These are phyloP conservation scores for Cololabis saira DNA, from an alignment of 2,113 vertebrate genomes.

Conservation along the genomic window DNA sequence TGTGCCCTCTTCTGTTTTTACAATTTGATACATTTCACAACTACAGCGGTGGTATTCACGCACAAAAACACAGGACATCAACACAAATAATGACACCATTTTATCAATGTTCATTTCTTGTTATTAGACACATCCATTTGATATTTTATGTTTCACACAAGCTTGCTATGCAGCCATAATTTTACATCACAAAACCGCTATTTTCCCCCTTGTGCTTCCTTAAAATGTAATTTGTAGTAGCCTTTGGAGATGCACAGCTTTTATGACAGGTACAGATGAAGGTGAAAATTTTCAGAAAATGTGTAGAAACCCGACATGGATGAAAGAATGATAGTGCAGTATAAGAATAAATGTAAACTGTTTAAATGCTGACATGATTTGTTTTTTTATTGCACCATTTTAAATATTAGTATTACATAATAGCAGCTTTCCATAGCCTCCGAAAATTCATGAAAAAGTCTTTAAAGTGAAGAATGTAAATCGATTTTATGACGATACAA, in stretches of 20 bases:
- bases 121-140: slow-evolving; percentile 38
- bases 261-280: not conserved
- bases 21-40: slow-evolving; percentile 6
- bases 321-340: slow-evolving; percentile 6
- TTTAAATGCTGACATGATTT: not conserved
- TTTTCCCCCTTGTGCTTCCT: not conserved
- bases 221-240: not conserved
- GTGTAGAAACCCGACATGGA: slow-evolving; percentile 26
- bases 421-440: not conserved
- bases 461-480: too few relatives aligned
- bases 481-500: too few relatives aligned
- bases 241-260: too few relatives aligned
- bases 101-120: slow-evolving; percentile 44
- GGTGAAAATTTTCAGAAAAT: slow-evolving; percentile 14
- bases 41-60: not conserved
- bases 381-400: not conserved
- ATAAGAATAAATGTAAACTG: slow-evolving; percentile 29
- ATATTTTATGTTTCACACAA: slow-evolving; percentile 19
- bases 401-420: not conserved
- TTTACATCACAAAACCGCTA: not conserved
- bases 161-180: not conserved
- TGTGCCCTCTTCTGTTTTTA: slow-evolving; percentile 18
- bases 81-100: slow-evolving; percentile 20
- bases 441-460: not conserved
- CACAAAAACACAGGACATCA: slow-evolving; percentile 13